Evolutionary conservation across 2,113 vertebrate species (phyloP), one percentile per base, ranked within the genome.

Genomic region (Phaethon lepturus): DNA sequence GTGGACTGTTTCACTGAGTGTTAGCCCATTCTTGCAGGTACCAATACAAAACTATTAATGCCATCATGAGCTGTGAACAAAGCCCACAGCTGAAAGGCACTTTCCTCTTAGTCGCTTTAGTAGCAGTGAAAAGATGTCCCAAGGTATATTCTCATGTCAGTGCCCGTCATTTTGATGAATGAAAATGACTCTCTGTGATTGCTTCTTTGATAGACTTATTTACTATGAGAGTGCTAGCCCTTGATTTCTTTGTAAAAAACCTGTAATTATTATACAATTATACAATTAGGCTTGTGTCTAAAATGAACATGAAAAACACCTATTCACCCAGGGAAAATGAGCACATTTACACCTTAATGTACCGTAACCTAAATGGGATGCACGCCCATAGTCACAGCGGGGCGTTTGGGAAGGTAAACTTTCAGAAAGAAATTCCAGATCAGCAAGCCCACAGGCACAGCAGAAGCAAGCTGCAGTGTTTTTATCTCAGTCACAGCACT

Each of bases 181-280:
- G 88, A 67, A 69, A 95, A 90, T 24, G 9, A 59, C 68, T 92
- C 56, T 2, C 60, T 52, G 40, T 6, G 64, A 80, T 81, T 84
- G 86, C 64, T 84, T 81, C 68, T 81, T 81, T 81, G 86, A 91
- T 59, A 74, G 90, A 86, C 35, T 87, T 95, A 88, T 92, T 97
- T 95, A 84, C 68, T 84, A 31, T 6, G 8, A 29, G 22, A 81
- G 60, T 11, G 14, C 15, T 49, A 56, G 56, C 13, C 25, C 40
- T 84, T 75, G 90, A 82, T 64, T 53, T 56, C 42, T 83, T 73
- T 66, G 38, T 29, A 18, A 80, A 35, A 86, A 28, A 25, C 38
- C 7, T 42, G 52, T 26, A 28, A 88, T 95, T 81, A 77, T 71
- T 44, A 14, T 18, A 23, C 10, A 64, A 93, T 64, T 74, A 31